Percentiles rank a stretch among this genome's conserved stretches.
Evolutionary conservation across 2,113 vertebrate genomes (phyloP).

Genomic region (Scomber colias): DNA sequence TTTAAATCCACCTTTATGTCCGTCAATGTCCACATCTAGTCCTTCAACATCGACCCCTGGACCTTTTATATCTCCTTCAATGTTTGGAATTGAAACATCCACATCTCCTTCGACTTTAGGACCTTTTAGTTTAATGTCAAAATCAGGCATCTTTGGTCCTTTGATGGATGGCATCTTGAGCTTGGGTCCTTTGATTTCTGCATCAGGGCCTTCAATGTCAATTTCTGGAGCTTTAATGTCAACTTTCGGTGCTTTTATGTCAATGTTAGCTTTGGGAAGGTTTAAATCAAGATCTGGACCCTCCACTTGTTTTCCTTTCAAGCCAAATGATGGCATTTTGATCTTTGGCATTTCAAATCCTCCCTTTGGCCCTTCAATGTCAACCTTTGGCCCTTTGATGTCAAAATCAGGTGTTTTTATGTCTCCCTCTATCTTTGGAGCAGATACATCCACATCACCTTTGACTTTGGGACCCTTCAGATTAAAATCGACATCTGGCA

Average conservation of each 20-base stretch:
- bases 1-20: neutral
- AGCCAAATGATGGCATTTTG: conserved; percentile 28
- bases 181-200: conserved; percentile 54
- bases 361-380: conserved; percentile 4
- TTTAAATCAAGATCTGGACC: neutral
- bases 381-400: neutral
- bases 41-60: conserved; percentile 13
- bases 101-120: conserved; percentile 71
- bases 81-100: conserved; percentile 1
- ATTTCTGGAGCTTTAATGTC: conserved; percentile 23
- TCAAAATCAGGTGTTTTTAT: conserved; percentile 12
- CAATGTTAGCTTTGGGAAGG: conserved; percentile 2
- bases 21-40: conserved; percentile 18
- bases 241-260: neutral
- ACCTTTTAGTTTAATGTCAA: neutral
- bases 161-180: neutral
- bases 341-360: conserved; percentile 37
- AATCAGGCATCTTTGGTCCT: neutral
- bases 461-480: conserved; percentile 2
- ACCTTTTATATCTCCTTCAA: conserved; percentile 15
- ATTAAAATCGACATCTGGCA: conserved; percentile 63
- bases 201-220: conserved; percentile 72
- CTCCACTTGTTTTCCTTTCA: neutral
- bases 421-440: conserved; percentile 5
- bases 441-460: conserved; percentile 36